Percentiles rank a stretch among this genome's conserved stretches.
Conservation (phyloP, 2,797 vertebrate species). For the Monodelphis domestica region DNA sequence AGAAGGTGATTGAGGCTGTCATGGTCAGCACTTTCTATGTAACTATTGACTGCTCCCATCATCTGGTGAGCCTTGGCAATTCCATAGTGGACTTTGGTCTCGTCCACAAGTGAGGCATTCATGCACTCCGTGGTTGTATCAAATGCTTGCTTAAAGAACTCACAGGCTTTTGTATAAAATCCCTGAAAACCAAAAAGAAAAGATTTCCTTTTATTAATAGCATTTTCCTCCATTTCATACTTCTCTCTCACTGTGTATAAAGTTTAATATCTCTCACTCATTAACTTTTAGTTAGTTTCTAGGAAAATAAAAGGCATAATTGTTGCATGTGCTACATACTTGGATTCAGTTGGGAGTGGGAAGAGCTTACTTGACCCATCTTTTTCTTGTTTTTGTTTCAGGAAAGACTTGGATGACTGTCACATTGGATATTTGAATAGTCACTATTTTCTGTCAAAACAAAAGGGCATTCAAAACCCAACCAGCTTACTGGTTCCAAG, state of each 20-base stretch:
- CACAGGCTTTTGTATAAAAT: constrained; percentile 84
- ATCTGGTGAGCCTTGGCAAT: constrained; percentile 85
- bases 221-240: constrained; percentile 11
- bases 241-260: not conserved
- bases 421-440: constrained; percentile 4
- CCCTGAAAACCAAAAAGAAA: constrained; percentile 85
- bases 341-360: constrained; percentile 25
- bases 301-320: not conserved
- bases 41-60: constrained; percentile 82
- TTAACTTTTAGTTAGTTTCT: not conserved
- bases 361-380: not conserved
- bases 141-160: constrained; percentile 86
- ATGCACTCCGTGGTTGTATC: constrained; percentile 80
- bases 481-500: not conserved
- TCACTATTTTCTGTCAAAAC: constrained; percentile 10
- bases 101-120: constrained; percentile 80
- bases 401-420: not conserved
- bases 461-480: constrained; percentile 1
- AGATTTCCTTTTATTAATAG: constrained; percentile 72
- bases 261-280: not conserved
- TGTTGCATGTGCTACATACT: not conserved
- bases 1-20: constrained; percentile 82
- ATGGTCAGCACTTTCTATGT: constrained; percentile 77
- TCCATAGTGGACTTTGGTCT: constrained; percentile 86
- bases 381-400: not conserved